A percentile compares a stretch with the other conserved stretches of the same genome.
These are phyloP conservation scores for Stenichneumon culpator DNA, from an alignment of 2,888 invertebrate genomes.

Conservation along the genomic window DNA sequence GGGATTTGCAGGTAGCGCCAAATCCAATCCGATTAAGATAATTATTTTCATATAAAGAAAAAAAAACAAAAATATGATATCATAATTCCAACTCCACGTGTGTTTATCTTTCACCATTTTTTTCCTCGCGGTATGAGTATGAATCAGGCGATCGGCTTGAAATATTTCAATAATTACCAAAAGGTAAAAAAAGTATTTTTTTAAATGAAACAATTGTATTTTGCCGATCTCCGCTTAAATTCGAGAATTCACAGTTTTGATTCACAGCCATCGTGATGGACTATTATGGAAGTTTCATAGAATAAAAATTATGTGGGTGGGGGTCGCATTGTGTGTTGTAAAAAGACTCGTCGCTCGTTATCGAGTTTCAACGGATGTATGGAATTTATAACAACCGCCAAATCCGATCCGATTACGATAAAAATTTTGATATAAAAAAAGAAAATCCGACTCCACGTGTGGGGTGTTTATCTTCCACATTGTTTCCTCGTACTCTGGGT, in stretches of 20 bases:
- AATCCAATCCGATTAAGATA: background rate
- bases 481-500: background rate
- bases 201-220: background rate
- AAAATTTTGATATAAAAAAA: background rate
- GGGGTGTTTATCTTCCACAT: background rate
- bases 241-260: too few relatives aligned
- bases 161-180: too few relatives aligned
- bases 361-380: background rate
- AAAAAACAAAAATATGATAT: background rate
- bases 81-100: background rate
- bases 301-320: background rate
- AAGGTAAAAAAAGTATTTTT: background rate
- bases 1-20: background rate
- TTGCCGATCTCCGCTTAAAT: background rate
- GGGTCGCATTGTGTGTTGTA: background rate
- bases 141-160: too few relatives aligned
- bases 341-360: background rate
- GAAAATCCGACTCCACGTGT: background rate
- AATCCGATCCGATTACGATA: background rate
- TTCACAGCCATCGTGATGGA: background rate
- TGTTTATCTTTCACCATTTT: background rate
- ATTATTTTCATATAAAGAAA: background rate
- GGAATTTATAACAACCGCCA: background rate
- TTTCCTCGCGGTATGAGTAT: background rate
- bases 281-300: background rate